Evolutionary conservation across 2,113 vertebrate species (phyloP).

Genomic region (Myiagra hebetior): DNA sequence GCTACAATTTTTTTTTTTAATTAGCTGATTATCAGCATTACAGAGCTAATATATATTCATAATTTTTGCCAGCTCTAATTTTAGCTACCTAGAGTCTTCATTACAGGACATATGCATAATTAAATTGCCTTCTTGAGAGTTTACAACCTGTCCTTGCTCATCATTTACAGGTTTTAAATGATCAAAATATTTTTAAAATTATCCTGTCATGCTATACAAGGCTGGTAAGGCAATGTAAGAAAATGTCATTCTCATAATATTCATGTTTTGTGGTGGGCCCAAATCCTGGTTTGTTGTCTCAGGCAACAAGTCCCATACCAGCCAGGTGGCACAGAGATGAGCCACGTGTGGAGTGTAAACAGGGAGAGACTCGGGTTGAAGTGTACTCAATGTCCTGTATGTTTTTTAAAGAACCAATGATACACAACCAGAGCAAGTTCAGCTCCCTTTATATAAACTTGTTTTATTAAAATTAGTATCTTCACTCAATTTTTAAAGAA

Average conservation of each 20-base stretch:
- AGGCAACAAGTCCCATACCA: accelerated
- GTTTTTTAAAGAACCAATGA: background rate
- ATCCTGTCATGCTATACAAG: constrained; percentile 8
- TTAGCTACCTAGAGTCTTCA: constrained; percentile 47
- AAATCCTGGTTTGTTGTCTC: background rate
- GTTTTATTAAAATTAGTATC: constrained; percentile 46
- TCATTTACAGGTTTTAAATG: constrained; percentile 30
- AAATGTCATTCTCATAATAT: background rate
- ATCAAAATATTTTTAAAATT: background rate
- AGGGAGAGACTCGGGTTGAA: background rate
- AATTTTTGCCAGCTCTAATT: constrained; percentile 51
- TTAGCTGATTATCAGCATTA: constrained; percentile 5
- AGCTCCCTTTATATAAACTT: constrained; percentile 12
- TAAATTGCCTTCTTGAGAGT: constrained; percentile 32
- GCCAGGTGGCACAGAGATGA: background rate
- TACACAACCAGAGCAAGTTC: background rate
- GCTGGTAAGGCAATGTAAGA: background rate
- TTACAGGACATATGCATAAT: constrained; percentile 48
- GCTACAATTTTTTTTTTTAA: background rate
- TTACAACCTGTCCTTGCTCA: constrained; percentile 14
- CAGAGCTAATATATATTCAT: background rate
- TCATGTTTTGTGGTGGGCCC: background rate
- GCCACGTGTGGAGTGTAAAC: accelerated
- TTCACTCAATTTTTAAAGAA: background rate
- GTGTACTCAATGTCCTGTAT: background rate